Percentiles rank a stretch among this genome's conserved stretches.
phyloP scores from a whole-genome alignment of 2,113 vertebrate species.

The Pseudorasbora parva region DNA sequence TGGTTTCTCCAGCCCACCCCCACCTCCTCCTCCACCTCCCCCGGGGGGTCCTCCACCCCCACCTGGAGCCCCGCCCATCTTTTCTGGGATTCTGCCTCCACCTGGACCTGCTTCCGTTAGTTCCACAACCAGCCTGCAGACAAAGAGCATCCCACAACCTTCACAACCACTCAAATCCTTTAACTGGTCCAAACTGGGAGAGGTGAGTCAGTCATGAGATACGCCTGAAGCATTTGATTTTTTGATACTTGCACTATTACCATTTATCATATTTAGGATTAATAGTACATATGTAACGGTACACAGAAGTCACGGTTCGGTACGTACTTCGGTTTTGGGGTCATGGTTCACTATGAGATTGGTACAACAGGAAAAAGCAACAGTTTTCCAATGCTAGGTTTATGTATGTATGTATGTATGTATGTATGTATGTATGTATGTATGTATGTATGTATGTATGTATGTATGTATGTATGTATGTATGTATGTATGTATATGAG shows the following conservation, averaged over 20 bases:
- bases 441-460: too few relatives aligned
- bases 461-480: too few relatives aligned
- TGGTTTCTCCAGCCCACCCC: slow-evolving; percentile 78
- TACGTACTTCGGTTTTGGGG: too few relatives aligned
- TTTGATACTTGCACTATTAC: background rate
- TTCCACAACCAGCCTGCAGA: slow-evolving; percentile 75
- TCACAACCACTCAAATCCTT: slow-evolving; percentile 97
- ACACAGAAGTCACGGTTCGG: too few relatives aligned
- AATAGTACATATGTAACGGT: too few relatives aligned
- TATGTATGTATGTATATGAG: too few relatives aligned
- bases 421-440: too few relatives aligned
- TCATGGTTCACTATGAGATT: too few relatives aligned
- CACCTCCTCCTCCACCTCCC: slow-evolving; percentile 81
- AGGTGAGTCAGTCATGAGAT: slow-evolving; percentile 78
- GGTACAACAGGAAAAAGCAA: too few relatives aligned
- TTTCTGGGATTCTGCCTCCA: slow-evolving; percentile 76
- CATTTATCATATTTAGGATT: background rate
- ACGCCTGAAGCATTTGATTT: background rate
- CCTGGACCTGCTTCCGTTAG: slow-evolving; percentile 73
- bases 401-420: too few relatives aligned
- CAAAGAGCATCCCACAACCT: slow-evolving; percentile 90
- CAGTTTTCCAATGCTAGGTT: too few relatives aligned
- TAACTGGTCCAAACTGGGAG: slow-evolving; percentile 96
- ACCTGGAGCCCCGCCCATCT: slow-evolving; percentile 91
- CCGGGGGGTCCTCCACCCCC: slow-evolving; percentile 88